These are phyloP conservation scores for Marcusenius ussheri DNA, from an alignment of 2,113 vertebrate species.

Conservation along the genomic window DNA sequence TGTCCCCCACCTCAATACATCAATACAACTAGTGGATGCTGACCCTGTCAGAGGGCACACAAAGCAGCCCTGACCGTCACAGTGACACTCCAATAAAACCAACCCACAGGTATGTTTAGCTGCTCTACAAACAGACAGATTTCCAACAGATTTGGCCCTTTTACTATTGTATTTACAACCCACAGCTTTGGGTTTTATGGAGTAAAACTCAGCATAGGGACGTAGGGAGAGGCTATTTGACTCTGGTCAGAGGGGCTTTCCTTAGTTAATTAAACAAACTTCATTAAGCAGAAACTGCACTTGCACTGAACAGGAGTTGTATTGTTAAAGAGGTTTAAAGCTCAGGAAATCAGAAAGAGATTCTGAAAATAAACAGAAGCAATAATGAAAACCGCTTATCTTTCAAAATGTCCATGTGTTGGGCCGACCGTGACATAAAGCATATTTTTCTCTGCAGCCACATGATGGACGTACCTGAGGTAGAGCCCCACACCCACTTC, in stretches of 20 bases:
- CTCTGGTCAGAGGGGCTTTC: neutral
- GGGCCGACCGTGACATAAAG: neutral
- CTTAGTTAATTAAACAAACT: neutral
- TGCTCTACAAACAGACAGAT: neutral
- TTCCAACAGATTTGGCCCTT: neutral
- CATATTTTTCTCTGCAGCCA: neutral
- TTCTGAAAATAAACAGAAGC: neutral
- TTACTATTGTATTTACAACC: neutral
- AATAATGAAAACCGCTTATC: neutral
- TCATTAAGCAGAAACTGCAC: neutral
- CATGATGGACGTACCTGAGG: constrained; percentile 70
- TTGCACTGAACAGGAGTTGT: neutral
- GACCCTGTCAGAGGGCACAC: neutral
- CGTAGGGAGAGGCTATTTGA: neutral
- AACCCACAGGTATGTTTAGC: neutral
- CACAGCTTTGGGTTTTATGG: neutral
- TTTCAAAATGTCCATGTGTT: neutral
- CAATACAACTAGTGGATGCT: neutral
- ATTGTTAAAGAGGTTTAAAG: neutral
- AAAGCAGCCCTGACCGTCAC: neutral
- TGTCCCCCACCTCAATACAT: neutral
- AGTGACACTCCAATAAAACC: neutral
- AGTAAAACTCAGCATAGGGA: neutral
- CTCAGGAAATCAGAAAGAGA: neutral
- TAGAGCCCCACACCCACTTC: constrained; percentile 90